A percentile compares a stretch with the other conserved stretches of the same genome.
phyloP scores from a whole-genome alignment of 2,797 vertebrate genomes.

The Euthynnus affinis region DNA sequence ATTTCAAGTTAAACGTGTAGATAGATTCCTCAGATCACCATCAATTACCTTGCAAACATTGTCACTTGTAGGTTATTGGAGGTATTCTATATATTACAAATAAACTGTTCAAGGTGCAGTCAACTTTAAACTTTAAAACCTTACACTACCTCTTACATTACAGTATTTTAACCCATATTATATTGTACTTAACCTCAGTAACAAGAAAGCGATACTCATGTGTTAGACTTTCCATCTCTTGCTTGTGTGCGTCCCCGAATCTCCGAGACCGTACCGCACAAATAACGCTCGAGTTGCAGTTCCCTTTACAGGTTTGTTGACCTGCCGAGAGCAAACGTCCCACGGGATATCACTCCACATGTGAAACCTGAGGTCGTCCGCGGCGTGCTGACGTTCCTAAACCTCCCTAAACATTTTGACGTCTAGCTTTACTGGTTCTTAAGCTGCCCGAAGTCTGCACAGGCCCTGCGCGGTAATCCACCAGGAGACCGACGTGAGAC shows the following conservation, averaged over 20 bases:
- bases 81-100: too few species aligned
- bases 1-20: too few species aligned
- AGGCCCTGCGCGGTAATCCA: conserved; percentile 60
- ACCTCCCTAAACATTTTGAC: conserved; percentile 57
- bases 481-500: conserved; percentile 51
- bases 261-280: neutral
- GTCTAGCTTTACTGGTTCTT: conserved; percentile 62
- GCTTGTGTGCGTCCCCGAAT: neutral
- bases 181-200: too few species aligned
- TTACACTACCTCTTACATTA: too few species aligned
- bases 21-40: too few species aligned
- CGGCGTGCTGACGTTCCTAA: conserved; percentile 52
- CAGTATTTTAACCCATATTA: too few species aligned
- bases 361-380: conserved; percentile 54
- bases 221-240: too few species aligned
- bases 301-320: neutral
- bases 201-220: neutral
- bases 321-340: conserved; percentile 37
- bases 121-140: too few species aligned
- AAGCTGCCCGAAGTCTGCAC: conserved; percentile 41
- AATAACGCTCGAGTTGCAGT: too few species aligned
- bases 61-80: too few species aligned
- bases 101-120: too few species aligned
- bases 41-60: too few species aligned
- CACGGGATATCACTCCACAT: conserved; percentile 34